Evolutionary conservation across 2,888 invertebrate genomes (phyloP).

Genomic region (Brachypalpus laphriformis): DNA sequence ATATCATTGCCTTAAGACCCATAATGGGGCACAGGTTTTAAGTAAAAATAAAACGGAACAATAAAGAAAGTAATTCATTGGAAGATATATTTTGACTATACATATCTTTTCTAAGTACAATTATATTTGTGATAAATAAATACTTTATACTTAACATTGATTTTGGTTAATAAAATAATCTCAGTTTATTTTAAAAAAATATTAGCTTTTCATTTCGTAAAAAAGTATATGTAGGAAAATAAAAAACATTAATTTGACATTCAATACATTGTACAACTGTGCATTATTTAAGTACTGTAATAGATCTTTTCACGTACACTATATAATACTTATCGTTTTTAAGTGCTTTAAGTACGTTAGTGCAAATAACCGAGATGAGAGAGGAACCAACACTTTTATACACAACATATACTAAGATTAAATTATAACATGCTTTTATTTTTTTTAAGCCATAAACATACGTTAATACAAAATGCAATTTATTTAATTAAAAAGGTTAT

Average conservation of each 20-base stretch:
- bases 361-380: neutral
- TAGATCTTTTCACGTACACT: neutral
- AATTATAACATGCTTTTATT: too few species aligned
- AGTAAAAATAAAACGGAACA: neutral
- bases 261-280: slow-evolving; percentile 38
- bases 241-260: slow-evolving; percentile 36
- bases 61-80: neutral
- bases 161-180: slow-evolving; percentile 8
- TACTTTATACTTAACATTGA: slow-evolving; percentile 33
- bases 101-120: slow-evolving; percentile 40
- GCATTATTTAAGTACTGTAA: slow-evolving; percentile 31
- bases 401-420: too few species aligned
- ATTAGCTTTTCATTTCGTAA: slow-evolving; percentile 15
- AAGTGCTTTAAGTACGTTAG: too few species aligned
- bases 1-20: too few species aligned
- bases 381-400: neutral
- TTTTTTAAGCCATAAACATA: too few species aligned
- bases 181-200: neutral
- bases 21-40: too few species aligned
- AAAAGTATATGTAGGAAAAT: slow-evolving; percentile 23
- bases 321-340: neutral
- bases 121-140: slow-evolving; percentile 50
- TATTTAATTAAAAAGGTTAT: too few species aligned
- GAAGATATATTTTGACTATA: slow-evolving; percentile 28
- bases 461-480: too few species aligned